These are phyloP conservation scores for Drosophila nannoptera DNA, from an alignment of 1,140 invertebrate species.

Conservation along the genomic window DNA sequence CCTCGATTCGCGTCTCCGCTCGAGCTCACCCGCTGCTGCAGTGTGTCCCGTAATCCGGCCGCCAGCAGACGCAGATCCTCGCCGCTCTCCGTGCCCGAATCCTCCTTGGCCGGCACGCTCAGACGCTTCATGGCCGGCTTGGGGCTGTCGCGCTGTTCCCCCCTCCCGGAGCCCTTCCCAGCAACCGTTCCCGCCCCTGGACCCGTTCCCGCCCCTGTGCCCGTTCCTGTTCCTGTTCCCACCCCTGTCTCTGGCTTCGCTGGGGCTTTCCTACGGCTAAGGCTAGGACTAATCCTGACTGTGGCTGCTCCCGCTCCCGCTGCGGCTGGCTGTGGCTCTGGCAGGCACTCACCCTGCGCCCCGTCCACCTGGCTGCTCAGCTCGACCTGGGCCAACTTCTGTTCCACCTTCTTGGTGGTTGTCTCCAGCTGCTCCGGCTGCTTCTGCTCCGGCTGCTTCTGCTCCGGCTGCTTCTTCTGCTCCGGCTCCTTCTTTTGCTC, in stretches of 20 bases:
- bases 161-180: conserved; percentile 6
- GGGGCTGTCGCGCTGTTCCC: conserved; percentile 16
- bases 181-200: conserved; percentile 9
- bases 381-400: conserved; percentile 73
- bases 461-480: conserved; percentile 27
- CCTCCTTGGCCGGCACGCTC: conserved; percentile 79
- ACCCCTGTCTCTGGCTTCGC: too few species aligned
- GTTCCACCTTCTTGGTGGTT: conserved; percentile 81
- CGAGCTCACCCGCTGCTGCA: conserved; percentile 60
- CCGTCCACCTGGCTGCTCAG: conserved; percentile 41
- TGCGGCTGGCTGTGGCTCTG: conserved; percentile 34
- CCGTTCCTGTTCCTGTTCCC: conserved; percentile 3
- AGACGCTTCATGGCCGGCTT: conserved; percentile 42
- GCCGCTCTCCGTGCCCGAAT: conserved; percentile 85
- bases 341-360: conserved; percentile 66
- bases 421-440: conserved; percentile 8
- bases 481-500: conserved; percentile 6
- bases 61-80: conserved; percentile 81
- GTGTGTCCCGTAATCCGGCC: conserved; percentile 70
- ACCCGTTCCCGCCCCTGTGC: conserved; percentile 1
- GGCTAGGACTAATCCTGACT: too few species aligned
- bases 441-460: conserved; percentile 12
- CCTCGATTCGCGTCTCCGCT: conserved; percentile 58
- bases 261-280: too few species aligned
- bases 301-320: conserved; percentile 13